Conservation (phyloP, 2,888 invertebrate species). For the Ormia ochracea region DNA sequence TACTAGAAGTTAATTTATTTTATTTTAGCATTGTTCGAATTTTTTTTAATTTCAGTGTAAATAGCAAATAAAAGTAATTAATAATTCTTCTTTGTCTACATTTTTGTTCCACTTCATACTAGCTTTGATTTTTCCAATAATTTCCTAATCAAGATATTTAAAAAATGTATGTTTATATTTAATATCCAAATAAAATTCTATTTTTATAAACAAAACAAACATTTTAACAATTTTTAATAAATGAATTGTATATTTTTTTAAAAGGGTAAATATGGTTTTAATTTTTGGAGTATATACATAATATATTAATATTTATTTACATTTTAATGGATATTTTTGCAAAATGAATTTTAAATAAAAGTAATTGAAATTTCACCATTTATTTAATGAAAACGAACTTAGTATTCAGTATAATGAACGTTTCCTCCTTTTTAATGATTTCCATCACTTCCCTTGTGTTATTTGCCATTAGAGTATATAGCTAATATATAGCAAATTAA, state of each 20-base stretch:
- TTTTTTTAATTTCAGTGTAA: constrained; percentile 56
- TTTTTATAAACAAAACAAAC: constrained; percentile 56
- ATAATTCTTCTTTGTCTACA: constrained; percentile 47
- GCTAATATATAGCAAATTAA: too few species aligned
- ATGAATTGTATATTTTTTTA: not conserved
- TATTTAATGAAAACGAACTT: too few species aligned
- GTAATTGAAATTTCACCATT: too few species aligned
- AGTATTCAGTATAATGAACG: too few species aligned
- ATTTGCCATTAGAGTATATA: too few species aligned
- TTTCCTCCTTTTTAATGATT: too few species aligned
- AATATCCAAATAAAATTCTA: constrained; percentile 49
- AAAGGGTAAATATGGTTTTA: not conserved
- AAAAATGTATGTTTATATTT: constrained; percentile 36
- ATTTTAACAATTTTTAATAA: not conserved
- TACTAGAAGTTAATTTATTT: constrained; percentile 39
- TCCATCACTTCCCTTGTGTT: too few species aligned
- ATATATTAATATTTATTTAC: too few species aligned
- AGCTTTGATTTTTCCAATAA: not conserved
- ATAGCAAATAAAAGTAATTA: constrained; percentile 29
- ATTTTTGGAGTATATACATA: too few species aligned
- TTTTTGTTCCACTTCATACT: constrained; percentile 25
- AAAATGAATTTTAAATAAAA: too few species aligned
- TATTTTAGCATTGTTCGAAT: constrained; percentile 11
- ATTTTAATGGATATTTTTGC: too few species aligned
- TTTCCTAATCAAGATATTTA: constrained; percentile 44